Evolutionary conservation across 2,113 vertebrate genomes (phyloP), one percentile per base, ranked within the genome.

Genomic region (Cephalopterus ornatus): DNA sequence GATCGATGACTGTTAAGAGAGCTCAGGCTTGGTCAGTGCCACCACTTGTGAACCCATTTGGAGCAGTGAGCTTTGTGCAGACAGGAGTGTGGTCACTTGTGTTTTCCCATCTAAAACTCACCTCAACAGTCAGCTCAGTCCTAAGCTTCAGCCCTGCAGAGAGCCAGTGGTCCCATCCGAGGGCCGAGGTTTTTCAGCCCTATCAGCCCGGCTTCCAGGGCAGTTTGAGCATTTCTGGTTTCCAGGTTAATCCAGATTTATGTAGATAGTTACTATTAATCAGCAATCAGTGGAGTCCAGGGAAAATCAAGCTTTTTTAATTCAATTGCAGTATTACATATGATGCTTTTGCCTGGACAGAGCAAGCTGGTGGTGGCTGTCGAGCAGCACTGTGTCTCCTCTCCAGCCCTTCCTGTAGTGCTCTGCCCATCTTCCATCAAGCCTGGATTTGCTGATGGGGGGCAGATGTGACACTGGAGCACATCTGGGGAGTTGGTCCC

Each of bases 301-400:
- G 79, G 89, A 94, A 92, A 95, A 97, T 91, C 6, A 32, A 52
- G 58, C 6, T 89, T 95, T 89, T 92, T 85, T 17, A 92, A 93
- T 97, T 92, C 89, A 94, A 30, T 95, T 92, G 92, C 81, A 77
- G 28, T 74, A 68, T 87, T 61, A 73, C 74, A 9, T 79, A 26
- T 33, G 47, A 82, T 88, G 78, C 61, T 94, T 93, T 33, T 66
- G 83, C 76, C 86, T 83, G 82, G 84, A 66, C 88, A 62, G 79
- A 52, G 66, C 2, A 28, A 79, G 14, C 13, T 5, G 1, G 27
- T 59, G 70, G 68, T 73, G 65, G 75, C 62, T 67, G 27, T 32
- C 24, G 80, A 71, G 41, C 55, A 56, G 42, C 62, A 16, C n/a
- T n/a, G 18, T 19, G 28, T 59, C 33, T 66, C 35, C 58, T 73